Percentiles rank a stretch among this genome's conserved stretches.
Evolutionary conservation across 1,140 invertebrate species (phyloP).

Genomic region (Pissodes strobi): DNA sequence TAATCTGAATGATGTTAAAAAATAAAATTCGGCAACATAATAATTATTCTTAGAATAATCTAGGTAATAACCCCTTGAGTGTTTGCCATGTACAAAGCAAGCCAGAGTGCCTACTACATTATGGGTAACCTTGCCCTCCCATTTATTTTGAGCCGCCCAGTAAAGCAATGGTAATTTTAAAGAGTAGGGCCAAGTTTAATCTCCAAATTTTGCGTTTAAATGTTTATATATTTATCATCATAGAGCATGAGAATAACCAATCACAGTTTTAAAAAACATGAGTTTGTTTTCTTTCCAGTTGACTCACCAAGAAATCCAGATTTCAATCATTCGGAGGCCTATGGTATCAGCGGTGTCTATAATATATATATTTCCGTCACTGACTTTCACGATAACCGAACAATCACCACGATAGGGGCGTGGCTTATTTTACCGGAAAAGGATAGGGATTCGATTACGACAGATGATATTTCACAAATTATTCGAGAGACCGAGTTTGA

Average conservation of each 20-base stretch:
- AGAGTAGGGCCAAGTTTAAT: too few species aligned
- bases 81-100: too few species aligned
- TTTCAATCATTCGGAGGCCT: slow-evolving; percentile 36
- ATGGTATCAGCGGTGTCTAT: slow-evolving; percentile 28
- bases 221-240: background rate
- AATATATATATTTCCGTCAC: slow-evolving; percentile 46
- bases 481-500: slow-evolving; percentile 19
- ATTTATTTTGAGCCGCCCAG: too few species aligned
- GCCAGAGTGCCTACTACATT: too few species aligned
- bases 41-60: too few species aligned
- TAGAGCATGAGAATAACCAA: background rate
- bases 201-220: background rate
- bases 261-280: background rate
- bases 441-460: slow-evolving; percentile 7
- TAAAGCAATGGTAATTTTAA: too few species aligned
- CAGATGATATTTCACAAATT: slow-evolving; percentile 21
- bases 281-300: slow-evolving; percentile 25
- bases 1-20: too few species aligned
- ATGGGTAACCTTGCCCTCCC: too few species aligned
- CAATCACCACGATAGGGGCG: slow-evolving; percentile 40
- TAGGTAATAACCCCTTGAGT: too few species aligned
- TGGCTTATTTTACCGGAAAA: slow-evolving; percentile 44
- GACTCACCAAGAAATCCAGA: slow-evolving; percentile 32
- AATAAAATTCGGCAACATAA: too few species aligned
- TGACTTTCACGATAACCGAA: slow-evolving; percentile 31